A percentile compares a stretch with the other conserved stretches of the same genome.
phyloP scores from a whole-genome alignment of 2,888 invertebrate genomes.

The Eupelmus urozonus region DNA sequence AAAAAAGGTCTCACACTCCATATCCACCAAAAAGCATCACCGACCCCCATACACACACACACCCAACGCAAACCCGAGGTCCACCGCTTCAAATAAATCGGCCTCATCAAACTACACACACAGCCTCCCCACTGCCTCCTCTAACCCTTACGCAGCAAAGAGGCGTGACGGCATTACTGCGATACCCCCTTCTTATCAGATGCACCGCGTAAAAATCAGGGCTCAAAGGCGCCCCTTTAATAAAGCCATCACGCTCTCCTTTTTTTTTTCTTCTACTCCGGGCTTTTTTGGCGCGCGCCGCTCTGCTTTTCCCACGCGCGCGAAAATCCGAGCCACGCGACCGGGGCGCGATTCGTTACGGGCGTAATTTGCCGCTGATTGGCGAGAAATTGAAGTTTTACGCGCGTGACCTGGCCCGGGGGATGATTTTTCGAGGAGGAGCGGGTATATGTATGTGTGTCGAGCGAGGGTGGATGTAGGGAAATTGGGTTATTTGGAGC shows the following conservation, averaged over 20 bases:
- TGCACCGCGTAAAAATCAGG: not conserved
- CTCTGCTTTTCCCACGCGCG: conserved; percentile 70
- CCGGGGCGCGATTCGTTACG: conserved; percentile 73
- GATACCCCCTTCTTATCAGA: conserved; percentile 51
- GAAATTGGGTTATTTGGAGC: conserved; percentile 18
- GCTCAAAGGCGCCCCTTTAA: conserved; percentile 39
- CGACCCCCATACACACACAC: too few species aligned
- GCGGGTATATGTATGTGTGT: not conserved
- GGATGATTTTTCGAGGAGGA: too few species aligned
- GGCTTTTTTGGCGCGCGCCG: conserved; percentile 38
- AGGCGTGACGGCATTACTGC: conserved; percentile 53
- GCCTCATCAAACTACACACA: not conserved
- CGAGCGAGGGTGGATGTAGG: too few species aligned
- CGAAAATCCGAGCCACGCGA: conserved; percentile 67
- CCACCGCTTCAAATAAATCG: conserved; percentile 33
- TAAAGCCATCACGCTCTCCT: conserved; percentile 47
- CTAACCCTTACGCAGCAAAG: conserved; percentile 20
- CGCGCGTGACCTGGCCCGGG: too few species aligned
- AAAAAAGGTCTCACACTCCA: too few species aligned
- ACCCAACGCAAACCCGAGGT: not conserved
- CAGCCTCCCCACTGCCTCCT: not conserved
- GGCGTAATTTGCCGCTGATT: conserved; percentile 72
- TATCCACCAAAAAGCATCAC: too few species aligned
- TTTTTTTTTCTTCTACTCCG: conserved; percentile 63
- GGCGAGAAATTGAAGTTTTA: conserved; percentile 69